A percentile compares a stretch with the other conserved stretches of the same genome.
These are phyloP conservation scores for Philaethria dido DNA, from an alignment of 2,888 invertebrate species.

Conservation along the genomic window DNA sequence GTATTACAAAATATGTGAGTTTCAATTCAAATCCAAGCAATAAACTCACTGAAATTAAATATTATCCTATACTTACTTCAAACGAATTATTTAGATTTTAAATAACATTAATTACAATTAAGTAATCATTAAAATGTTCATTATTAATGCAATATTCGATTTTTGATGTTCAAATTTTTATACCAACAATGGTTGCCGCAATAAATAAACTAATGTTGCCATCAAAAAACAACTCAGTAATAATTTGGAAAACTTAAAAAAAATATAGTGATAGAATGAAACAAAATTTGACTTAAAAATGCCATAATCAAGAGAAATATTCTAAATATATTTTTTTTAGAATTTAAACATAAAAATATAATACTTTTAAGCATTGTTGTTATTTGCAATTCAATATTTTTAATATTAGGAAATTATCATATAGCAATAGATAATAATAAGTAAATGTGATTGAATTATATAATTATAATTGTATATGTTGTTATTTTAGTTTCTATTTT, in stretches of 20 bases:
- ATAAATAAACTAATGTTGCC: background rate
- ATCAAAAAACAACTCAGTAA: background rate
- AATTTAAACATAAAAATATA: background rate
- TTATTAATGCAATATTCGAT: background rate
- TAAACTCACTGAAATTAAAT: background rate
- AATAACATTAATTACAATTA: background rate
- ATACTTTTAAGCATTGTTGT: background rate
- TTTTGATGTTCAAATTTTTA: background rate
- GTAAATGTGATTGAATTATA: conserved; percentile 18
- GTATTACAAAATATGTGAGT: background rate
- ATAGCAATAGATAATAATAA: conserved; percentile 5
- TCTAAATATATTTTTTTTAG: background rate
- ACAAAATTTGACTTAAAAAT: background rate
- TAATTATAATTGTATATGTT: conserved; percentile 36
- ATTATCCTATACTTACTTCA: conserved; percentile 6
- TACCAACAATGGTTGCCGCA: background rate
- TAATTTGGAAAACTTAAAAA: background rate
- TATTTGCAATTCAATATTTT: background rate
- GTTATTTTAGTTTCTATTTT: conserved; percentile 31
- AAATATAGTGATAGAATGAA: background rate
- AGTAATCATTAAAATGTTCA: background rate
- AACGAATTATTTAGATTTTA: conserved; percentile 16
- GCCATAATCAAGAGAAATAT: background rate
- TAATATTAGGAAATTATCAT: background rate
- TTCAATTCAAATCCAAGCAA: background rate